Base-by-base conservation (phyloP, 2,797 vertebrate genomes). In the Acanthiza pusilla region DNA sequence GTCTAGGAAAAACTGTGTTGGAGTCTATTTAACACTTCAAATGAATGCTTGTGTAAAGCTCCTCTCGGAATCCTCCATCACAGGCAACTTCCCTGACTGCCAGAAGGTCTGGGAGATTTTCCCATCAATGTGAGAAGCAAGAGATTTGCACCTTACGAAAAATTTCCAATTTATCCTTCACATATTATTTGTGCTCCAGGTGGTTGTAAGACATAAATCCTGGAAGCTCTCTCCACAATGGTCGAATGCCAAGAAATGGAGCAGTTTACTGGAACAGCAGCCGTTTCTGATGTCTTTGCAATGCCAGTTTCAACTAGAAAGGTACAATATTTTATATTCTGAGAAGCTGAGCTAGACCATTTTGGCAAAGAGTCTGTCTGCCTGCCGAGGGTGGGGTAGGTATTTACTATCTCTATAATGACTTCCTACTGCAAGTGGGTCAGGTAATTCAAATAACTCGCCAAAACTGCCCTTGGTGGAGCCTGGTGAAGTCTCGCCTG, bases 391-490 rank as follows among this genome's bases (percentile, higher is more conserved):
- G 96, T 57, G 83, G 92, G 85, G 95, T 90, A 80, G 67, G 82
- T 93, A 96, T 93, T 97, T 96, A 67, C 89, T 95, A 92, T 95
- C 95, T 88, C 54, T 93, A 7, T 87, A 90, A 95, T 50, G 79
- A 95, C 93, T 96, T 96, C 93, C 94, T 91, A 91, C 73, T 95
- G 80, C 89, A 95, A 95, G 54, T 91, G 94, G 94, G 95, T 96
- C 91, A 96, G 89, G 95, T 91, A 96, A 89, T 68, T 93, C 85
- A 84, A 84, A 51, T 17, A 71, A 78, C 47, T 57, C 17, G 16
- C 93, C 96, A 89, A 74, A 77, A 87, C 42, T 80, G 78, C 94
- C 88, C 92, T 95, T 89, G 87, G 72, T 96, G 7, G 43, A 94
- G 92, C 13, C 94, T 89, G 94, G 89, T 90, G 90, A 75, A 96